These are phyloP conservation scores for Zaprionus tsacasi DNA, from an alignment of 1,140 invertebrate species.

Conservation along the genomic window DNA sequence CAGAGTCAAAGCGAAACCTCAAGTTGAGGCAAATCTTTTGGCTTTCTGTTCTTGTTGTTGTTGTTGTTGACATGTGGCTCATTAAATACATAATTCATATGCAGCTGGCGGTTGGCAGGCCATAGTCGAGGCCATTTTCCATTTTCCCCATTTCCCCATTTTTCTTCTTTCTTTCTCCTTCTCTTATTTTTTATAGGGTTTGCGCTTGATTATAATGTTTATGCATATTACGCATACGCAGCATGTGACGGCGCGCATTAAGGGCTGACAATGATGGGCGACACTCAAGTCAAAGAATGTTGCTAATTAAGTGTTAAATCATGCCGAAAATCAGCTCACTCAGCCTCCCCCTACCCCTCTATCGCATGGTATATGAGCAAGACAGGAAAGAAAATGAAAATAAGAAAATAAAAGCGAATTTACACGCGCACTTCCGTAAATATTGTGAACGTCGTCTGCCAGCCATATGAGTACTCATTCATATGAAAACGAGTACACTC, in stretches of 20 bases:
- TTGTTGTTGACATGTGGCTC: constrained; percentile 9
- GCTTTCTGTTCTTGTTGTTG: no score
- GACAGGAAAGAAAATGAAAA: constrained; percentile 7
- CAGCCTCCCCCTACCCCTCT: constrained; percentile 15
- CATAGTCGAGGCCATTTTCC: constrained; percentile 3
- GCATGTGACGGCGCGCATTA: constrained; percentile 30
- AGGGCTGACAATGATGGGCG: constrained; percentile 62
- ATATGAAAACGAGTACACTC: constrained; percentile 40
- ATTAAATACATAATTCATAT: constrained; percentile 27
- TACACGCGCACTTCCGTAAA: constrained; percentile 9
- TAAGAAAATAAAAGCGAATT: constrained; percentile 3
- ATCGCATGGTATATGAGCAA: not conserved
- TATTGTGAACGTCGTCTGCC: constrained; percentile 9
- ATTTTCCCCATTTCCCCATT: constrained; percentile 17
- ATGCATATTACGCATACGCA: constrained; percentile 72
- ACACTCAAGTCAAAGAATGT: constrained; percentile 76
- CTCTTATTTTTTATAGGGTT: constrained; percentile 2
- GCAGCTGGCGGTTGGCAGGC: constrained; percentile 6
- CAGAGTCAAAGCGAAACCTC: not conserved
- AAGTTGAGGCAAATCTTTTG: constrained; percentile 5
- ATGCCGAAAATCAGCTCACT: constrained; percentile 74
- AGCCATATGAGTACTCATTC: constrained; percentile 32
- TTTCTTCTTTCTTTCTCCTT: no score
- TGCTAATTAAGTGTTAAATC: constrained; percentile 82
- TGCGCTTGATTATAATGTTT: constrained; percentile 65